phyloP scores from a whole-genome alignment of 1,140 invertebrate genomes.

The Sitobion miscanthi region DNA sequence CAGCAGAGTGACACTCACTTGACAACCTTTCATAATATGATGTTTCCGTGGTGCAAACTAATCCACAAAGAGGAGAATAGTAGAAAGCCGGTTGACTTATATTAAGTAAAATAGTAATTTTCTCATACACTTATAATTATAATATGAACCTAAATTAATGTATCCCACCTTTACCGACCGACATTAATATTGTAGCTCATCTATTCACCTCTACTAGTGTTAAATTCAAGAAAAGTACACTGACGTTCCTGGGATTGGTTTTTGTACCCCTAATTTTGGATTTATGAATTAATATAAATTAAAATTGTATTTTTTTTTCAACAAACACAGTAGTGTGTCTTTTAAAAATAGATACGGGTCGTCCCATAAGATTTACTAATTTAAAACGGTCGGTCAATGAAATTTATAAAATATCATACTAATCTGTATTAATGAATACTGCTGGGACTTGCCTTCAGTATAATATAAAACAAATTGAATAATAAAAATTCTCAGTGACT shows the following conservation, averaged over 20 bases:
- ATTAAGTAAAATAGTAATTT: neutral
- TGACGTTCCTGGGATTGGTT: neutral
- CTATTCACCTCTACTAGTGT: neutral
- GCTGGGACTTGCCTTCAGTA: too few species aligned
- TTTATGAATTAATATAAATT: slow-evolving; percentile 5
- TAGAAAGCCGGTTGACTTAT: neutral
- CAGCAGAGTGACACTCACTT: too few species aligned
- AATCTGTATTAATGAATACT: too few species aligned
- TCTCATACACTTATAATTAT: neutral
- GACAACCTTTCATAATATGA: neutral
- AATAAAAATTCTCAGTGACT: too few species aligned
- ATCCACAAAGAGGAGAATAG: neutral
- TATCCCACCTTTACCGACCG: neutral
- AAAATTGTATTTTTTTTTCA: neutral
- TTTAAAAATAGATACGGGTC: neutral
- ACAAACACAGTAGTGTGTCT: neutral
- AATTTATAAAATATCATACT: too few species aligned
- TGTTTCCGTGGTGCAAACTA: neutral
- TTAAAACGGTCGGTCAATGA: neutral
- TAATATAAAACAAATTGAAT: too few species aligned
- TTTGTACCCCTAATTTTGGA: neutral
- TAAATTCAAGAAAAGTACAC: neutral
- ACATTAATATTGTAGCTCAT: neutral
- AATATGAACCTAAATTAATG: neutral
- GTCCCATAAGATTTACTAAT: neutral